Conservation (phyloP, 1,140 invertebrate genomes). For the Lordiphosa collinella region DNA sequence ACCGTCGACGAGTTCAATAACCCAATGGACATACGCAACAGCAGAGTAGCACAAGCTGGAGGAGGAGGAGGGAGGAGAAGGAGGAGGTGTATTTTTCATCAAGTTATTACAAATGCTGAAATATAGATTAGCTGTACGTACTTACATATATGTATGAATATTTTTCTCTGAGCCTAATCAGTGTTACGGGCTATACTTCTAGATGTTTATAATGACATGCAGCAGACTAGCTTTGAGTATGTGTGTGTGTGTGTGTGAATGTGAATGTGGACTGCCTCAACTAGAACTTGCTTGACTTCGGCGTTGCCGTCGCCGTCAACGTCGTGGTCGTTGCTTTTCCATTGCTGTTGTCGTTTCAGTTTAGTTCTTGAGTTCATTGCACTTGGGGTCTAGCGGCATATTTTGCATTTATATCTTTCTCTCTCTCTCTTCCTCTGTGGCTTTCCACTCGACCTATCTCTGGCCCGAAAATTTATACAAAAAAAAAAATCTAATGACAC, state of each 20-base stretch:
- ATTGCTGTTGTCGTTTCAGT: constrained; percentile 26
- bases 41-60: background rate
- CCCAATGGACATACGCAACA: constrained; percentile 14
- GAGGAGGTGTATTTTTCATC: constrained; percentile 13
- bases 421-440: constrained; percentile 7
- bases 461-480: background rate
- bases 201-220: constrained; percentile 11
- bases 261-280: constrained; percentile 57
- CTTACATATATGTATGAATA: too few relatives aligned
- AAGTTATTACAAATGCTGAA: constrained; percentile 2
- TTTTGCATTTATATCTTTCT: constrained; percentile 59
- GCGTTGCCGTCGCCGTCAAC: constrained; percentile 23
- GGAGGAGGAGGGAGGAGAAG: background rate
- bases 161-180: constrained; percentile 1
- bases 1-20: constrained; percentile 30
- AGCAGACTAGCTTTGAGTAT: background rate
- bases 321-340: constrained; percentile 12
- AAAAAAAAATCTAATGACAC: constrained; percentile 34
- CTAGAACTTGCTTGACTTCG: constrained; percentile 76
- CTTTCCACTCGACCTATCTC: constrained; percentile 12
- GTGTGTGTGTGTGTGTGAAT: constrained; percentile 11
- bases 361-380: constrained; percentile 59
- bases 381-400: constrained; percentile 68
- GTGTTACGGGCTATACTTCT: constrained; percentile 5
- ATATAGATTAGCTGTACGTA: constrained; percentile 8